Base-by-base conservation (phyloP, 2,113 vertebrate genomes). In the Bos indicus region DNA sequence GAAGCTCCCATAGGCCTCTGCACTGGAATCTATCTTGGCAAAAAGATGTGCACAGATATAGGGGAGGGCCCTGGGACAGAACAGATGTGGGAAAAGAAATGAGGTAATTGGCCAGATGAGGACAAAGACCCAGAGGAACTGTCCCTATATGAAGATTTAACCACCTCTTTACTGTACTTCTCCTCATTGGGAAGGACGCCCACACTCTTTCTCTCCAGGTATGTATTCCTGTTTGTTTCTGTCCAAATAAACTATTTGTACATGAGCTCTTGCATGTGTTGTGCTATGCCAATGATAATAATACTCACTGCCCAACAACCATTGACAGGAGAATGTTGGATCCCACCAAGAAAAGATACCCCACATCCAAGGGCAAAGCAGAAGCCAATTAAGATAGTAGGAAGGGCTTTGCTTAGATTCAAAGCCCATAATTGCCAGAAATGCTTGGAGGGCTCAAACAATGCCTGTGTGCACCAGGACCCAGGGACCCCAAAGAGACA, bases 231-330 rank as follows among this genome's bases (percentile, higher is more conserved):
- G 40, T 43, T 74, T 74, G n/a, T 40, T 77, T 77, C 40, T 43
- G 71, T 43, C 40, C 40, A 77, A 77, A 77, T 77, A 77, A 43
- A 7, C 40, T 77, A 2, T 14, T 43, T 77, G 23, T 77, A 2
- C 26, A 6, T 14, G 23, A 43, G 12, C 40, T 43, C 71, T 26
- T 0, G 0, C 71, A 43, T 26, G 7, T 77, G 40, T 77, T 77
- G 40, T 43, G 6, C 71, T 43, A 77, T 43, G 71, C 40, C 21
- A 26, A 43, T 77, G 26, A 43, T 77, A 77, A 77, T 25, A 74
- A 40, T 74, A 74, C 16, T n/a, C 62, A 67, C 67, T 74, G 21
- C 67, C 36, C 5, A 40, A 74, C 67, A 40, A 23, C 36, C 21
- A 25, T 40, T 3, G 36, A 40, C 36, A 40, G 67, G 19, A 74